Conservation (phyloP, 2,113 vertebrate species). For the Panthera uncia region DNA sequence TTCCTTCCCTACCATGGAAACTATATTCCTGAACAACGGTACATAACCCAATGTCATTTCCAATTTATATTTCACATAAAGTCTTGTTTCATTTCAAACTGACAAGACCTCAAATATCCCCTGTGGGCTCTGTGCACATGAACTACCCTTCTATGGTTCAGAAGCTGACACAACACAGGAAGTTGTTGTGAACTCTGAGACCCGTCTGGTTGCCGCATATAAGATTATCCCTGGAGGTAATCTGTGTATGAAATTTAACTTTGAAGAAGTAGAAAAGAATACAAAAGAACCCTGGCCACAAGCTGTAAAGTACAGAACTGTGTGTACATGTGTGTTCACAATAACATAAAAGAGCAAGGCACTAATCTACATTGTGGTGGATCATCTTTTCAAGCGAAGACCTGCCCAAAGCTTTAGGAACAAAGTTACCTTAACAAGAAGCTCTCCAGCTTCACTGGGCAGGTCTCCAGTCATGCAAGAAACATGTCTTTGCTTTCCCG, state of each 20-base stretch:
- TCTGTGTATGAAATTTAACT: slow-evolving; percentile 25
- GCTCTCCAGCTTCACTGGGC: background rate
- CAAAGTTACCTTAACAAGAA: background rate
- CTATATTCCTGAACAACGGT: background rate
- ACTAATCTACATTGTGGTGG: background rate
- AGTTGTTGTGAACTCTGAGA: background rate
- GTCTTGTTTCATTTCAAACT: slow-evolving; percentile 39
- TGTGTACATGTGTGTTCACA: background rate
- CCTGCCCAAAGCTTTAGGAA: background rate
- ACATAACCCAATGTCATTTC: background rate
- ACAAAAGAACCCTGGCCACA: background rate
- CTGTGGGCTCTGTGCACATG: background rate
- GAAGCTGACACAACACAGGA: background rate
- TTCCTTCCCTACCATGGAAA: background rate
- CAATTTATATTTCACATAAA: background rate
- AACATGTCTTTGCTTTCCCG: background rate
- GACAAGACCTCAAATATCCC: background rate
- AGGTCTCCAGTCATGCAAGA: background rate
- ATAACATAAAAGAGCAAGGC: background rate
- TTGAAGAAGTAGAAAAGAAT: background rate
- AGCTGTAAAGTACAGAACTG: background rate
- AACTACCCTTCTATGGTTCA: background rate
- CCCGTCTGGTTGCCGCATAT: background rate
- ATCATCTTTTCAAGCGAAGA: background rate
- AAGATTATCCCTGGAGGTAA: slow-evolving; percentile 25